phyloP scores from a whole-genome alignment of 2,797 vertebrate species.

The Anolis apletophallus region DNA sequence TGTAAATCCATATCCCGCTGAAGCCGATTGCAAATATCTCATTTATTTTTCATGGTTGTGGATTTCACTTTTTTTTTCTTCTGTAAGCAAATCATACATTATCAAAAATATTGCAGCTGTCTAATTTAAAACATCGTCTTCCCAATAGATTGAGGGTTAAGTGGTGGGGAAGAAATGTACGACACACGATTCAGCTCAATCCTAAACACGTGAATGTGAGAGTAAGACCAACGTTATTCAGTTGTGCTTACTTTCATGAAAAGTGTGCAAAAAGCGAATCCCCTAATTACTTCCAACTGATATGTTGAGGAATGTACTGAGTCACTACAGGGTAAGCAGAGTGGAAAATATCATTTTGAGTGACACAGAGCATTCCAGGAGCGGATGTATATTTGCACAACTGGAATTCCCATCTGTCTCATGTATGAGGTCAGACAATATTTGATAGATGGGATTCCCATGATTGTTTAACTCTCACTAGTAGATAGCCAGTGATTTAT shows the following conservation, averaged over 20 bases:
- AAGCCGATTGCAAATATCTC: not conserved
- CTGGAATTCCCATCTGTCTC: conserved; percentile 17
- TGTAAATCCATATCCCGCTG: not conserved
- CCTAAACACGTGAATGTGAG: conserved; percentile 5
- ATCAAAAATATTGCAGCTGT: not conserved
- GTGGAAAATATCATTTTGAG: conserved; percentile 37
- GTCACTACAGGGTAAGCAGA: conserved; percentile 12
- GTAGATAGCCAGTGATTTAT: not conserved
- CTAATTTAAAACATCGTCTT: not conserved
- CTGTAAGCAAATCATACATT: not conserved
- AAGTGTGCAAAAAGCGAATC: not conserved
- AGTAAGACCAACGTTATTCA: not conserved
- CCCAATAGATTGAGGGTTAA: not conserved
- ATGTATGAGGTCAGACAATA: conserved; percentile 10
- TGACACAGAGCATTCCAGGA: not conserved
- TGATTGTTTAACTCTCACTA: not conserved
- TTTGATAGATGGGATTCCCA: not conserved
- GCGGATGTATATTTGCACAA: not conserved
- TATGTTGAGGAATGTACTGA: not conserved
- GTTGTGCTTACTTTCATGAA: not conserved
- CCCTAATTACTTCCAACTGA: not conserved
- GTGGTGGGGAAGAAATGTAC: not conserved
- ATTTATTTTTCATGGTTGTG: conserved; percentile 1
- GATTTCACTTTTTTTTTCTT: conserved; percentile 17
- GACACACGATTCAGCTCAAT: not conserved